Evolutionary conservation across 2,113 vertebrate species (phyloP), one percentile per base, ranked within the genome.

Genomic region (Pholis gunnellus): DNA sequence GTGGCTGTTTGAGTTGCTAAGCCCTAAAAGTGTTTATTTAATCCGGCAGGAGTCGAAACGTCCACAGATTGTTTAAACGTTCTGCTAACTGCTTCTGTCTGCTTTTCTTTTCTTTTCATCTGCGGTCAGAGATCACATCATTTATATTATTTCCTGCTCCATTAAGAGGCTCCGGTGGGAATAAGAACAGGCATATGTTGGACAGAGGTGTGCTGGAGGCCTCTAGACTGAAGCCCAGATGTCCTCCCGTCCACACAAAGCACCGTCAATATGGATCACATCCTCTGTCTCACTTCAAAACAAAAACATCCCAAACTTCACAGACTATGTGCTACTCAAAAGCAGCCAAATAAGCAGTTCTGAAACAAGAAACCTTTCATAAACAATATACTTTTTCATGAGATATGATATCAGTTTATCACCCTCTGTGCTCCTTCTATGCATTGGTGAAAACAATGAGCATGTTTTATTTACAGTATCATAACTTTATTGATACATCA

Each of bases 191-290:
- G 52, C 89, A 88, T 93, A 88, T 86, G 90, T 63, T 69, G 50
- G 87, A 79, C 90, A 91, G 89, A 90, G 87, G 75, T 83, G 79
- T 38, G 44, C 56, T 63, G 81, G 87, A 86, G 80, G 80, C 50
- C 73, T 61, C 44, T 29, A 54, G 87, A 81, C 86, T 72, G 71
- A 0, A 72, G 79, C 46, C 69, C 87, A 87, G 79, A 89, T 89
- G 89, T 86, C 82, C 5, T 67, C 64, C 29, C 36, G 61, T 27
- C 80, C 85, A 44, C 57, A 88, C 75, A 78, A 56, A 83, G 66
- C 63, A 22, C 52, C 22, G 66, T 14, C 84, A 88, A 78, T 87
- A 78, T 87, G 86, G 79, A 76, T 27, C 65, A 27, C 85, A 73
- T 84, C 90, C 78, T 65, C 27, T 50, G 9, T 27, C 20, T 48